Conservation (phyloP, 1,140 invertebrate genomes). For the Adelges cooleyi region DNA sequence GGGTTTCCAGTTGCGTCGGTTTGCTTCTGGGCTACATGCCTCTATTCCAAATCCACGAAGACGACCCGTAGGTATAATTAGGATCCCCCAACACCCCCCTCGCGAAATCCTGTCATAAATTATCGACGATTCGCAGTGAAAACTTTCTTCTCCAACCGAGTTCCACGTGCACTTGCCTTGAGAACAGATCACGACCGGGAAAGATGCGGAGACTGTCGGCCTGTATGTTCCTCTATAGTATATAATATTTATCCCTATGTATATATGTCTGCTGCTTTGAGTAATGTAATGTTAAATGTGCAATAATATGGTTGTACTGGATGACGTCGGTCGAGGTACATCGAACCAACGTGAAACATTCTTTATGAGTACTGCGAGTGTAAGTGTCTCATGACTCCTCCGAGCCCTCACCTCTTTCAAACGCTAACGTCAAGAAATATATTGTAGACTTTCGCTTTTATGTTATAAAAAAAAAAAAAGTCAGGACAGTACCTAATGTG, state of each 20-base stretch:
- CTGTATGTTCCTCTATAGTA: background rate
- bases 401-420: too few relatives aligned
- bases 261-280: background rate
- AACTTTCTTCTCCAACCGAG: constrained; percentile 13
- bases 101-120: constrained; percentile 18
- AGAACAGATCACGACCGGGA: constrained; percentile 5
- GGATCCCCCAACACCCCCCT: background rate
- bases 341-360: too few relatives aligned
- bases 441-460: too few relatives aligned
- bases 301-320: too few relatives aligned
- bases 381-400: too few relatives aligned
- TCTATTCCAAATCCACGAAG: background rate
- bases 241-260: too few relatives aligned
- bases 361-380: too few relatives aligned
- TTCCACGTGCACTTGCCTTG: background rate
- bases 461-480: too few relatives aligned
- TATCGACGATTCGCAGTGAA: constrained; percentile 9
- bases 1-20: background rate
- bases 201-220: background rate
- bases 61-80: constrained; percentile 15
- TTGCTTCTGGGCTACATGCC: background rate
- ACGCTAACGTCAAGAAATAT: too few relatives aligned
- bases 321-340: too few relatives aligned
- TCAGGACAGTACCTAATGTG: too few relatives aligned
- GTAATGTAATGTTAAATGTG: too few relatives aligned